Conservation (phyloP, 2,113 vertebrate genomes). For the Pyrgilauda ruficollis region DNA sequence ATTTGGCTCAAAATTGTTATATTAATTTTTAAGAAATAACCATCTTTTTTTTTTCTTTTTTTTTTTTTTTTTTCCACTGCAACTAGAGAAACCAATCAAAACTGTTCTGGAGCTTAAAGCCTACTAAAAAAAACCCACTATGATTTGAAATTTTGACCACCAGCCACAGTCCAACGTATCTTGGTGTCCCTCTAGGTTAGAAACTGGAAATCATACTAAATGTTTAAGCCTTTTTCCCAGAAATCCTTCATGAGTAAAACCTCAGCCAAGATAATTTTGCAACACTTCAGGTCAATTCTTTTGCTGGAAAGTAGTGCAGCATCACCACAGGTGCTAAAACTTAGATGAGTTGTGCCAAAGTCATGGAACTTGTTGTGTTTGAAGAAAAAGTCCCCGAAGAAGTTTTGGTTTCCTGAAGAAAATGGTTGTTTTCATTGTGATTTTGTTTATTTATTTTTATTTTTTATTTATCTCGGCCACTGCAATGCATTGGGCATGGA, state of each 20-base stretch:
- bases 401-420: background rate
- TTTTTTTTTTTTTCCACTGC: background rate
- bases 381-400: background rate
- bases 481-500: background rate
- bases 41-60: background rate
- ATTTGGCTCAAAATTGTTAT: background rate
- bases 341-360: background rate
- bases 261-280: background rate
- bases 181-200: background rate
- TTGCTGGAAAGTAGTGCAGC: background rate
- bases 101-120: background rate
- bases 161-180: background rate
- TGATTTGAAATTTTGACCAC: background rate
- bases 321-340: background rate
- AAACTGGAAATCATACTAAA: background rate
- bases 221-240: background rate
- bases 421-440: background rate
- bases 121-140: background rate
- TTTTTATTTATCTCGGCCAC: background rate
- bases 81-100: background rate
- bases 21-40: background rate
- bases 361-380: background rate
- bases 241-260: background rate
- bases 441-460: background rate
- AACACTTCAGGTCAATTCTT: background rate